Base-by-base conservation (phyloP, 1,140 invertebrate genomes). In the Musca vetustissima region DNA sequence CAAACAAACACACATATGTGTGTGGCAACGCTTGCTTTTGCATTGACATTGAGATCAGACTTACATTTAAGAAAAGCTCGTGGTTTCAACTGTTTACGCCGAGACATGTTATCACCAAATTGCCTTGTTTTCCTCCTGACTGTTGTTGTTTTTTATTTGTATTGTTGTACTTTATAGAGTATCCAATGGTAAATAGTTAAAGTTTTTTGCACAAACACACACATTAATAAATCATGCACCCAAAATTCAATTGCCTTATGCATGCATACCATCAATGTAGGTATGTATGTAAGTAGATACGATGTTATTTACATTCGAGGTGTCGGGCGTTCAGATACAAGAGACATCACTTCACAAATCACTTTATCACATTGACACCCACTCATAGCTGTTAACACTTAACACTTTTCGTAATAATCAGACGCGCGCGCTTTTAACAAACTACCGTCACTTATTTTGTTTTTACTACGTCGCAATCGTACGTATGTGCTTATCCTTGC, bases 41-140 rank as follows among this genome's bases (percentile, higher is more conserved):
- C 36, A 43, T 43, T 43, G 36, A 43, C 36, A 43, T 43, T 43
- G 36, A n/a, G n/a, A 43, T 2, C 21, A 48, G 70, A 81, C 79
- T 81, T 81, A 81, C 79, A 75, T 74, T 81, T 81, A 61, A 81
- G 73, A 70, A 76, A 80, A 67, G 77, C 79, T 55, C 79, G 79
- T 69, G 79, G 79, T 66, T 81, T 81, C 48, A 77, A 79, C 77
- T 81, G 79, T 67, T 81, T 81, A 57, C 79, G 77, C 64, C 79
- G 76, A 21, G 79, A 81, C 79, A 80, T 80, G 19, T 32, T 66
- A n/a, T 66, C 57, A 17, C n/a, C 17, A 21, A 19, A 17, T 68
- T 48, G 14, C 59, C n/a, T 47, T 48, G 11, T 48, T 67, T 67
- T 17, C 14, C 24, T 25, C 15, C 43, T 4, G 8, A 28, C 3